Evolutionary conservation across 2,113 vertebrate genomes (phyloP).

Genomic region (Euleptes europaea): DNA sequence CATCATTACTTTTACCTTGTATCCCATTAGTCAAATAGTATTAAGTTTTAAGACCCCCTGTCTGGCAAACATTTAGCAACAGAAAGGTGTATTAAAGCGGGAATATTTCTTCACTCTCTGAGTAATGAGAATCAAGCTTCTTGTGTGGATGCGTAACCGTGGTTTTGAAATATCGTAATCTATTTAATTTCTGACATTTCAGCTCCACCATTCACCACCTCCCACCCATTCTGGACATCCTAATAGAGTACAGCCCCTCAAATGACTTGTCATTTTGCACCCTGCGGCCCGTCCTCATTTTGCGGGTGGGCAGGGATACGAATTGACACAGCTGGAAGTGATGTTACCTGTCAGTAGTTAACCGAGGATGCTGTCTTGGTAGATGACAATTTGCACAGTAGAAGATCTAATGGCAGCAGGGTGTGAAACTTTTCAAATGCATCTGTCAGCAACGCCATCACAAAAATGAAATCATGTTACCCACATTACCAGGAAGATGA

Average conservation of each 20-base stretch:
- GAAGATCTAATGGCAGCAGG: not conserved
- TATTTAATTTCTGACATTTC: not conserved
- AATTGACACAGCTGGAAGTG: not conserved
- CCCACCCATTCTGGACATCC: rapidly evolving
- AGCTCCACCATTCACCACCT: rapidly evolving
- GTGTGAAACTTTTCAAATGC: not conserved
- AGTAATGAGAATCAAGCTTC: not conserved
- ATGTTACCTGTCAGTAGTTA: not conserved
- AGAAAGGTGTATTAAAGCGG: not conserved
- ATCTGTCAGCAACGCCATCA: not conserved
- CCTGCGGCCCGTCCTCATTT: rapidly evolving
- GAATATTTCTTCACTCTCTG: not conserved
- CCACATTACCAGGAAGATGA: not conserved
- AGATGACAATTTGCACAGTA: not conserved
- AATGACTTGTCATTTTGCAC: not conserved
- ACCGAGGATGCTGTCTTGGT: not conserved
- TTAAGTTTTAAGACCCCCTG: not conserved
- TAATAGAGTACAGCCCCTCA: not conserved
- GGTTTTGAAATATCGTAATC: rapidly evolving
- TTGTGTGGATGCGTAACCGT: rapidly evolving
- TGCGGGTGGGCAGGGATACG: not conserved
- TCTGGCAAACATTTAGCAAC: not conserved
- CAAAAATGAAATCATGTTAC: not conserved
- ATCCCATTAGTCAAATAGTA: no score
- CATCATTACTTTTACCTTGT: no score